phyloP scores from a whole-genome alignment of 2,113 vertebrate genomes.

The Nothocercus nigrocapillus region DNA sequence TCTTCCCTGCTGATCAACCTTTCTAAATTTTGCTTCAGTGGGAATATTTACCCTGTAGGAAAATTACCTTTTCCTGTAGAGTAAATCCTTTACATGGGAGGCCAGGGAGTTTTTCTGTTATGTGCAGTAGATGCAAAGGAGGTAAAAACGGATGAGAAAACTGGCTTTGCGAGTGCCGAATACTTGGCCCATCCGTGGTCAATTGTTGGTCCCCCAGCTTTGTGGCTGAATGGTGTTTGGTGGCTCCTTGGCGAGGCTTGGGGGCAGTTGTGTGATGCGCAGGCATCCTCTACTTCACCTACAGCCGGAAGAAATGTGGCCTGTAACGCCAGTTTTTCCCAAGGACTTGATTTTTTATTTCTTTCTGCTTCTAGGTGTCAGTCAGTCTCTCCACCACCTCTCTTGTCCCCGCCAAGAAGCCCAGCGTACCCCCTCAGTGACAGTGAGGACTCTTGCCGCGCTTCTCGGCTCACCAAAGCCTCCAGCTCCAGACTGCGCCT shows the following conservation, averaged over 20 bases:
- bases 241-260: background rate
- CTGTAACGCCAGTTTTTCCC: background rate
- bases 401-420: conserved; percentile 81
- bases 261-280: background rate
- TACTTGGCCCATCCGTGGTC: background rate
- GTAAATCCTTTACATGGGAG: background rate
- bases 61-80: background rate
- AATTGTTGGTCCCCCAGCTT: accelerated
- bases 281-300: background rate
- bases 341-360: conserved; percentile 40
- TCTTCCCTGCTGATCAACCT: background rate
- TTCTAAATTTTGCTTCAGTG: background rate
- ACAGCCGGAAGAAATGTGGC: background rate
- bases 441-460: conserved; percentile 81
- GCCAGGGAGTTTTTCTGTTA: background rate
- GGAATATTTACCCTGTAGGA: background rate
- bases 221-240: background rate
- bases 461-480: conserved; percentile 77
- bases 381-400: conserved; percentile 87
- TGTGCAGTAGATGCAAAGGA: background rate
- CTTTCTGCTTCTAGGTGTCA: conserved; percentile 86
- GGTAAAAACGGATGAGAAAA: background rate
- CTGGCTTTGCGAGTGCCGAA: background rate
- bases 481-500: conserved; percentile 80
- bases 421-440: conserved; percentile 85